These are phyloP conservation scores for Mormyrus proboscirostris DNA, from an alignment of 2,797 vertebrate genomes.

Conservation along the genomic window DNA sequence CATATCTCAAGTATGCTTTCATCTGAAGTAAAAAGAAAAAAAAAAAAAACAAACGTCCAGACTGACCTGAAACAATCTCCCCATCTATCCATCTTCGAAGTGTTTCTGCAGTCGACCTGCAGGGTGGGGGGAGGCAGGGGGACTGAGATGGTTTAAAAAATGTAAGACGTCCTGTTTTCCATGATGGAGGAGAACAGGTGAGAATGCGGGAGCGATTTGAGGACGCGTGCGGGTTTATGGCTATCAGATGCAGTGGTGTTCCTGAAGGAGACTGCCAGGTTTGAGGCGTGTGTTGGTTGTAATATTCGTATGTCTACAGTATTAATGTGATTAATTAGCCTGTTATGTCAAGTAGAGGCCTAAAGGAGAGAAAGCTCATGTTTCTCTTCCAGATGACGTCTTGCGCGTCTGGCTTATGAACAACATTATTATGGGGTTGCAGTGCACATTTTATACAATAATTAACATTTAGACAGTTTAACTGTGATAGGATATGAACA, in stretches of 20 bases:
- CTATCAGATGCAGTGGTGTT: not conserved
- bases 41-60: not conserved
- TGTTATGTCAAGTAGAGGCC: not conserved
- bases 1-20: not conserved
- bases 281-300: not conserved
- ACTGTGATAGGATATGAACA: not conserved
- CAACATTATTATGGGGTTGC: not conserved
- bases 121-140: not conserved
- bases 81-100: not conserved
- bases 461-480: not conserved
- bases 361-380: not conserved
- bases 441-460: not conserved
- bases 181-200: not conserved
- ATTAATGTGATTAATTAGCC: not conserved
- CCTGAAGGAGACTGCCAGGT: not conserved
- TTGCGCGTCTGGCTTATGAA: not conserved
- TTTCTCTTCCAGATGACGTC: not conserved
- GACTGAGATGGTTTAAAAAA: not conserved
- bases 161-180: not conserved
- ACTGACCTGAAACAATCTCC: not conserved
- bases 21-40: not conserved
- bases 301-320: not conserved
- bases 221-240: not conserved
- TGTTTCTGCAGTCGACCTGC: not conserved
- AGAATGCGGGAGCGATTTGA: not conserved